Base-by-base conservation (phyloP, 2,888 invertebrate species). In the Neria commutata region DNA sequence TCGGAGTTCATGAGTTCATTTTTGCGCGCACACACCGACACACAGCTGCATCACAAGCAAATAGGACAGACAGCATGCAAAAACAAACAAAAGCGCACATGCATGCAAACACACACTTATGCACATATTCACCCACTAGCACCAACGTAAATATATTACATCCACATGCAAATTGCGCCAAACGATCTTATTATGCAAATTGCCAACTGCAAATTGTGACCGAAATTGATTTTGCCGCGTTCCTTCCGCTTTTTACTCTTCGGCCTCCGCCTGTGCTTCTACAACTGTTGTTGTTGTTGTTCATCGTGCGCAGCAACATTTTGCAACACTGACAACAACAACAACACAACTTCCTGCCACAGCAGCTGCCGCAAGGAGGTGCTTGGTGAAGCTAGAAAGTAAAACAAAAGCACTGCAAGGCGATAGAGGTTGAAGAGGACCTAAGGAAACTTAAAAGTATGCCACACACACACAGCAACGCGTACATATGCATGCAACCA, bases 171-270 rank as follows among this genome's bases (percentile, higher is more conserved):
- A 80, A 79, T 80, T 78, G 80, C 70, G 76, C 79, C 75, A 80
- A 79, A 80, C 79, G 78, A 77, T 79, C 79, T 80, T 80, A 80
- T 80, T 80, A 79, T 79, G 79, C 79, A 79, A 79, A 79, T 80
- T 77, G 79, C 76, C 77, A 78, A 76, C 77, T 78, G 80, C 79
- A 80, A 79, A 80, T 80, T 79, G 76, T 72, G 77, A 78, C 79
- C 76, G 71, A 80, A 79, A 79, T 79, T 79, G 79, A 80, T 79
- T 79, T 79, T 77, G 71, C 71, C 69, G 67, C 71, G 69, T 67
- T 72, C 68, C 67, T 61, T 2, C n/a, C n/a, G 37, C 26, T 29
- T 19, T 25, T 25, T 29, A 11, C 56, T 24, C 6, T 42, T 21
- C 34, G n/a, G 23, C 42, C n/a, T 23, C 2, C 21, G 26, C 1